phyloP scores from a whole-genome alignment of 2,888 invertebrate species.

The Helicoverpa assulta region DNA sequence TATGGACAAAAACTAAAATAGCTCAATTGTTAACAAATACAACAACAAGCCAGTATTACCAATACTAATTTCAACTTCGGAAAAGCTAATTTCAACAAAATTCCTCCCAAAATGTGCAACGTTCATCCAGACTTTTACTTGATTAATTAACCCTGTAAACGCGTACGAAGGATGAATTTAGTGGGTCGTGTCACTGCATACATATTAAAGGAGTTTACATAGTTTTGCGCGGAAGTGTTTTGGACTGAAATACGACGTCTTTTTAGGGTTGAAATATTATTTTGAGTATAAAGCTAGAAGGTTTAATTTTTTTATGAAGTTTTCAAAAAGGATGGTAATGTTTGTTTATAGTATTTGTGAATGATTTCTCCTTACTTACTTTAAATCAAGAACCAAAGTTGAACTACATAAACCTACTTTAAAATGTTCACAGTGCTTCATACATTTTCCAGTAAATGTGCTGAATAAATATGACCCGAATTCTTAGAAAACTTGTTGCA shows the following conservation, averaged over 20 bases:
- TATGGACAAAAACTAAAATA: no score
- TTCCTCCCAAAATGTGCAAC: slow-evolving; percentile 50
- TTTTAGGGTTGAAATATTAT: slow-evolving; percentile 55
- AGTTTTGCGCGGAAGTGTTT: slow-evolving; percentile 46
- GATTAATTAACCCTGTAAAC: slow-evolving; percentile 65
- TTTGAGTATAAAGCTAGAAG: slow-evolving; percentile 34
- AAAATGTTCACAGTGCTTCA: neutral
- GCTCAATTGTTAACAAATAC: no score
- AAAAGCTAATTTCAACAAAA: slow-evolving; percentile 51
- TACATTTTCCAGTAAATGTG: neutral
- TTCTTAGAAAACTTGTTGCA: neutral
- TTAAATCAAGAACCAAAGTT: no score
- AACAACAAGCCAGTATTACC: no score
- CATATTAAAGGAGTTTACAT: slow-evolving; percentile 61
- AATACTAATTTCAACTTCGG: slow-evolving; percentile 10
- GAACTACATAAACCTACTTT: no score
- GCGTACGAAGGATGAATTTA: slow-evolving; percentile 58
- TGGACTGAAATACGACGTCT: slow-evolving; percentile 41
- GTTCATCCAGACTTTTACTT: slow-evolving; percentile 56
- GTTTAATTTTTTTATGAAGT: slow-evolving; percentile 19
- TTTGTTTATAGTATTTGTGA: no score
- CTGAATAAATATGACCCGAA: neutral
- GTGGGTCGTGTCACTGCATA: slow-evolving; percentile 62
- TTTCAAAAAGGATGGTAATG: slow-evolving; percentile 16
- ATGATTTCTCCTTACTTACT: no score